Evolutionary conservation across 2,888 invertebrate species (phyloP).

Genomic region (Cantharis lateralis): DNA sequence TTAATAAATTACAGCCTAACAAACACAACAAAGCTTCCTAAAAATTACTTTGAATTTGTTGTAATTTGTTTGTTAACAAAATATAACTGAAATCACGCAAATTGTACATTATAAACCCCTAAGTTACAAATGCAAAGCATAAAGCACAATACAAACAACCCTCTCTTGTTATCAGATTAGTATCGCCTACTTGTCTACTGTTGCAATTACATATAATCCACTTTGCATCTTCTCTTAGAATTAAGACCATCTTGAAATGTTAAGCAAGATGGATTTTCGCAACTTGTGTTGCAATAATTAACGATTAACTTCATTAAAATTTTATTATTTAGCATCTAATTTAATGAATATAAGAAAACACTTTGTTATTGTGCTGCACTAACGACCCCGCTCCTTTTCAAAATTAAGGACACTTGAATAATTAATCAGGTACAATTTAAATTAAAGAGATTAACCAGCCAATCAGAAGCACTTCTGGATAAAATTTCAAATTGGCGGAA

Average conservation of each 20-base stretch:
- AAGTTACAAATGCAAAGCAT: slow-evolving; percentile 22
- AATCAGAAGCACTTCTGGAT: too few relatives aligned
- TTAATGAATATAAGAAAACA: not conserved
- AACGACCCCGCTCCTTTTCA: not conserved
- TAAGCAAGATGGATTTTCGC: not conserved
- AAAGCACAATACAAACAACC: slow-evolving; percentile 24
- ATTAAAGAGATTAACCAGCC: too few relatives aligned
- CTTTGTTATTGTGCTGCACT: not conserved
- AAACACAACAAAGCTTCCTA: not conserved
- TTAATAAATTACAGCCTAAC: not conserved
- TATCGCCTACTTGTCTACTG: not conserved
- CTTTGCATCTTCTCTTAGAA: slow-evolving; percentile 1
- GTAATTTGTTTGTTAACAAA: not conserved
- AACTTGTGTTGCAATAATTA: not conserved
- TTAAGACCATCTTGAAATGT: not conserved
- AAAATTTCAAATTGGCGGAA: too few relatives aligned
- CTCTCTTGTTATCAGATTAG: slow-evolving; percentile 21
- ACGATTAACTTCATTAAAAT: not conserved
- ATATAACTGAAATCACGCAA: slow-evolving; percentile 18
- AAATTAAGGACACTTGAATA: too few relatives aligned
- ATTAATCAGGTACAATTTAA: too few relatives aligned
- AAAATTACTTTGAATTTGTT: not conserved
- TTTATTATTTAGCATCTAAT: not conserved
- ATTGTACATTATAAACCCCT: slow-evolving; percentile 24
- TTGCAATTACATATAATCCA: not conserved